These are phyloP conservation scores for Pachymerium ferrugineum DNA, from an alignment of 2,888 invertebrate species.

Conservation along the genomic window DNA sequence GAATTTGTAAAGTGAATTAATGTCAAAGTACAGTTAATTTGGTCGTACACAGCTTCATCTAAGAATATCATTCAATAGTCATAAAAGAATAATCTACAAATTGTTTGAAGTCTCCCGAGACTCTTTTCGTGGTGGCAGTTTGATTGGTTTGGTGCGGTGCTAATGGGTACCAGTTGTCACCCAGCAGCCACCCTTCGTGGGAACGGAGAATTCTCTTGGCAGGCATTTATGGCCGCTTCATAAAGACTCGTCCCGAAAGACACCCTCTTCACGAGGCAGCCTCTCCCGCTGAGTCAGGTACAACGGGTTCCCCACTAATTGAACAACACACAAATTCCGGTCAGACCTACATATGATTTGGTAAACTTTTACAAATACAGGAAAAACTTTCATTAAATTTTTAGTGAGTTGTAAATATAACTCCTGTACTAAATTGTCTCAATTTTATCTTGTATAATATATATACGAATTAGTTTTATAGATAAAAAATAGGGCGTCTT, in stretches of 20 bases:
- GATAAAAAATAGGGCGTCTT: no score
- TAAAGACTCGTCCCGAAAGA: slow-evolving; percentile 13
- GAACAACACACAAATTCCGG: not conserved
- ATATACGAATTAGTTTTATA: no score
- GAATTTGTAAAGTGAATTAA: not conserved
- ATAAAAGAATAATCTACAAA: not conserved
- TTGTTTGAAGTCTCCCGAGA: not conserved
- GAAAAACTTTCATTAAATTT: not conserved
- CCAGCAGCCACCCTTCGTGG: not conserved
- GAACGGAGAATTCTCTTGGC: not conserved
- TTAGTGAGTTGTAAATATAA: no score
- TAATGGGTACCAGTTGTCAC: not conserved
- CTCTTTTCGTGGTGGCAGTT: not conserved
- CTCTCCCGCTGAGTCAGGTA: not conserved
- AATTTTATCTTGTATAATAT: no score
- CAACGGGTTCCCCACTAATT: not conserved
- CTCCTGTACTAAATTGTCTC: no score
- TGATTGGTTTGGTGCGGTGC: not conserved
- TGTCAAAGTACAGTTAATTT: not conserved
- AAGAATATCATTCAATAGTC: not conserved
- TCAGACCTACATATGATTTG: no score
- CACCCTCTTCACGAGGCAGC: not conserved
- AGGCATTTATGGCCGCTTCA: slow-evolving; percentile 28
- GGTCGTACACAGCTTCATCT: not conserved
- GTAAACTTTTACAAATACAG: no score